Evolutionary conservation across 2,797 vertebrate genomes (phyloP).

Genomic region (Trematomus bernacchii): DNA sequence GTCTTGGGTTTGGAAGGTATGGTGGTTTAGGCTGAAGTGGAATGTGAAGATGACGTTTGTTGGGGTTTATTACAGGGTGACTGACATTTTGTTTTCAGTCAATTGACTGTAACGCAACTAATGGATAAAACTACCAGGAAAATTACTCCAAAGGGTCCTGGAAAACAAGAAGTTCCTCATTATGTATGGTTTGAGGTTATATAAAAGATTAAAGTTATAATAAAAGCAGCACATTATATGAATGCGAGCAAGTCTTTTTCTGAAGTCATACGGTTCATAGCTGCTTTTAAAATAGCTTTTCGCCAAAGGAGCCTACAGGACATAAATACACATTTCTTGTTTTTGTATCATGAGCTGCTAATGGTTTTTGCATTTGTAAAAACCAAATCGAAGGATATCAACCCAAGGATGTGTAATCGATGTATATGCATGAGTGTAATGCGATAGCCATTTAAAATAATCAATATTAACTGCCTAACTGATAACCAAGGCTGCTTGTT

Average conservation of each 20-base stretch:
- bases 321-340: slow-evolving; percentile 55
- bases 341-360: slow-evolving; percentile 40
- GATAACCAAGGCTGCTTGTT: slow-evolving; percentile 68
- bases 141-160: slow-evolving; percentile 49
- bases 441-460: slow-evolving; percentile 73
- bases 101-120: slow-evolving; percentile 62
- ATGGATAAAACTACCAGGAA: slow-evolving; percentile 51
- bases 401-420: slow-evolving; percentile 69
- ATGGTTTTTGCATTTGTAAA: slow-evolving; percentile 54
- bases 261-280: slow-evolving; percentile 2
- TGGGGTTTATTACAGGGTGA: slow-evolving; percentile 55
- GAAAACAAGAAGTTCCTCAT: slow-evolving; percentile 45
- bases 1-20: slow-evolving; percentile 59
- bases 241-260: slow-evolving; percentile 6
- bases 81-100: slow-evolving; percentile 68
- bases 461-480: slow-evolving; percentile 71
- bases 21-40: slow-evolving; percentile 60
- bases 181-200: slow-evolving; percentile 46
- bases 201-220: slow-evolving; percentile 35
- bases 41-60: slow-evolving; percentile 56
- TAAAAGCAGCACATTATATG: slow-evolving; percentile 27
- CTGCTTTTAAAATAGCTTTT: slow-evolving; percentile 16
- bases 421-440: slow-evolving; percentile 76
- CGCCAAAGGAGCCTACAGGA: slow-evolving; percentile 24
- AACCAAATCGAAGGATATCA: slow-evolving; percentile 66